Evolutionary conservation across 2,888 invertebrate species (phyloP), one percentile per base, ranked within the genome.

Genomic region (Nezara viridula): DNA sequence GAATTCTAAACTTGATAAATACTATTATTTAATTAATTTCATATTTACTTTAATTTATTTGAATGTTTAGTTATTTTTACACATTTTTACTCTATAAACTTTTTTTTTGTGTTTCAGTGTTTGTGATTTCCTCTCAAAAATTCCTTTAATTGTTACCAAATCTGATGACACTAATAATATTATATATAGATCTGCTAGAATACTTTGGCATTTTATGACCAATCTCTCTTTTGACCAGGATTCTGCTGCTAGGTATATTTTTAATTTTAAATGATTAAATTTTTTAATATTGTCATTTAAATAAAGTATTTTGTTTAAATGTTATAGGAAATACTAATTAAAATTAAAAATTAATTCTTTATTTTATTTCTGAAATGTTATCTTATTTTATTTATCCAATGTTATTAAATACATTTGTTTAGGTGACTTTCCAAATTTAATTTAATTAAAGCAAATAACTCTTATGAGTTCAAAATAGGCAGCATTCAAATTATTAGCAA

Each of bases 131-230:
- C 81, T 81, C n/a, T 81, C 81, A 32, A 81, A 44, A 10, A 81
- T 40, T 24, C 81, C 81, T 24, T 44, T n/a, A 44, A n/a, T 44
- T 81, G 44, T 44, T n/a, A 44, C 32, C 24, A 81, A 44, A 81
- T 81, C 81, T 81, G 44, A 81, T n/a, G 81, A 81, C 44, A 40
- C 81, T n/a, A 12, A 40, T 44, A 81, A 55, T 21, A 40, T 86
- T 86, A 27, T 55, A 21, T 60, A 86, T 55, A 55, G 55, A 40
- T 86, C 86, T 86, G 86, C 86, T 14, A 50, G 86, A 60, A 40
- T 86, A 55, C 86, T 86, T 40, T 86, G 86, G 86, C 55, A 86
- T 40, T 86, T 52, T 60, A 40, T 86, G 5, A 55, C 19, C 19
- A 86, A 32, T 60, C 86, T 52, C 21, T 86, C 55, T 52, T 50